Base-by-base conservation (phyloP, 2,113 vertebrate genomes). In the Xiphophorus maculatus region DNA sequence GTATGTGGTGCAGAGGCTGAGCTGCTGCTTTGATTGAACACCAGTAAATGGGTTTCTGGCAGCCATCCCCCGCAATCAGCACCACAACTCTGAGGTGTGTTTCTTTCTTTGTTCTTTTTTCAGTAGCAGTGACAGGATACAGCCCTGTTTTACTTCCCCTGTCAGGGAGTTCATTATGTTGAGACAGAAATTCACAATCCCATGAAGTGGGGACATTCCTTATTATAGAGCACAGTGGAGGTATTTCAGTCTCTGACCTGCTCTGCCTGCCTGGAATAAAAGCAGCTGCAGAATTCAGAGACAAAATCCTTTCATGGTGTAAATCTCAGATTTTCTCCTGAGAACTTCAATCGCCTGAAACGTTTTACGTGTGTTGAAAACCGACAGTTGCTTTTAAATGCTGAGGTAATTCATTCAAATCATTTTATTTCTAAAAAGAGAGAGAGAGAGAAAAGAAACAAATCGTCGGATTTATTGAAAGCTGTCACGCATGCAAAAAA, bases 381-480 rank as follows among this genome's bases (percentile, higher is more conserved):
- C 0, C 63, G 5, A 51, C 35, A 40, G 33, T 35, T 48, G 25
- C 28, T 76, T 79, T 76, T 30, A 75, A 82, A 84, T 69, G 42
- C 37, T 69, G 62, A 2, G 33, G 35, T 76, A 67, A 78, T 80
- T 82, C 44, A 66, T 76, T 79, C n/a, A 27, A 74, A 80, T 79
- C 13, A 42, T 63, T 75, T 74, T 62, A 10, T 0, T 13, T 2
- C 68, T n/a, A 9, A 74, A 73, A 74, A 10, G 9, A 35, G 35
- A 35, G 33, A 35, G 35, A 37, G 35, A 37, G 9, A 37, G 2
- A 58, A 29, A 3, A 3, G 30, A 80, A 84, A 73, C 28, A 77
- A 78, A 81, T 83, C 44, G 35, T 37, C 0, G 51, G 22, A 62
- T 86, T 85, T 90, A 91, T 89, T 83, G 77, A 90, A 71, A 68